phyloP scores from a whole-genome alignment of 30 jellyfish, hydroid and myxozoan genomes.

The Aurelia sp. region DNA sequence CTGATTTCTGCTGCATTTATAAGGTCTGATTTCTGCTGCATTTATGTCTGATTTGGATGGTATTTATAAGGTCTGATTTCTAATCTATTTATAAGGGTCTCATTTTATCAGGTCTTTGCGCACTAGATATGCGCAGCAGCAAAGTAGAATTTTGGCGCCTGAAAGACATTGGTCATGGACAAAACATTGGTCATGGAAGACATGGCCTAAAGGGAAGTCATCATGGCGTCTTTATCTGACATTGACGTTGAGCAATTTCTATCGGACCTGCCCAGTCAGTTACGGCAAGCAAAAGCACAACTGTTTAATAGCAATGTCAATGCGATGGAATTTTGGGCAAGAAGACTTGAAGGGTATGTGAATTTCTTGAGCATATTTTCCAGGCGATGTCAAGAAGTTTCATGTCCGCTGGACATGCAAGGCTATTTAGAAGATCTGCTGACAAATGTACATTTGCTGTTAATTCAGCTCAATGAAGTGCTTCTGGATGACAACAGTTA shows the following conservation, averaged over 20 bases:
- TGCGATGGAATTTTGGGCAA: background rate
- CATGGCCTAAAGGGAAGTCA: background rate
- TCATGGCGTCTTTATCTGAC: background rate
- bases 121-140: conserved; percentile 1
- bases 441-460: no score
- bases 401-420: no score
- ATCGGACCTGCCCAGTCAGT: background rate
- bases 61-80: background rate
- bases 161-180: background rate
- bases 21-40: background rate
- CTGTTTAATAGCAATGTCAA: background rate
- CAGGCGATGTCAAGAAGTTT: background rate
- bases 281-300: background rate
- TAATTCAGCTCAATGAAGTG: no score
- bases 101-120: background rate
- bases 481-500: no score
- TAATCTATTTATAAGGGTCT: background rate
- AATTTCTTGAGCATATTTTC: background rate
- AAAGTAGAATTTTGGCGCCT: background rate
- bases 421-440: no score
- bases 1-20: no score
- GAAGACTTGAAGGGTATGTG: conserved; percentile 8
- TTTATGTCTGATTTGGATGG: background rate
- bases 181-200: background rate
- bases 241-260: background rate